Base-by-base conservation (phyloP, 2,113 vertebrate species). In the Furnarius figulus region DNA sequence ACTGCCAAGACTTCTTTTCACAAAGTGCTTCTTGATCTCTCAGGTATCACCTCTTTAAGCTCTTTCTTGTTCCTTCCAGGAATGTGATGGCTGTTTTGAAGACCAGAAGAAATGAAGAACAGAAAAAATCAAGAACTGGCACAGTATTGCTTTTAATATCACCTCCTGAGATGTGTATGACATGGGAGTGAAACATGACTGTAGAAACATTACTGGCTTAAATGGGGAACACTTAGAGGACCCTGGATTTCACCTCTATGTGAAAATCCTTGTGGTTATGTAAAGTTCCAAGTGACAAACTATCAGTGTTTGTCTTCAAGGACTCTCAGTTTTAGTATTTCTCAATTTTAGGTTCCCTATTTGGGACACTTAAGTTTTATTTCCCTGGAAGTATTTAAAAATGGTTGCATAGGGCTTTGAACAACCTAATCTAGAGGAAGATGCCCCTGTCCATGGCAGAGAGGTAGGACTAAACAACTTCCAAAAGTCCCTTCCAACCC, bases 401-500 rank as follows among this genome's bases (percentile, higher is more conserved):
- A 42, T 77, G 28, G 18, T 10, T 70, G 24, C 16, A 67, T 23
- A 46, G 52, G 22, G 12, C 42, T 82, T 93, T 25, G 30, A 82
- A 25, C 13, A 63, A 50, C 14, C 2, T 39, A 37, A 46, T 58
- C 10, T 46, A n/a, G n/a, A 37, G 46, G 46, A 87, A 87, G 17
- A 10, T 53, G 5, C 31, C 14, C 12, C 53, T 62, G 8, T 22
- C 24, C 11, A 4, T 0, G 0, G 9, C 27, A 49, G 17, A 3
- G 6, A 5, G 2, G 3, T 49, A 52, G 63, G 31, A 42, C 35
- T 62, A 70, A 63, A 70, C 15, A 11, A 31, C 8, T 12, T 27
- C 62, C 40, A 35, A 40, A n/a, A 10, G 5, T 46, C 31, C 24
- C 3, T 74, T 93, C 20, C 28, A 74, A 58, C 24, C 11, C 31